Base-by-base conservation (phyloP, 2,113 vertebrate genomes). In the Phoxinus phoxinus region DNA sequence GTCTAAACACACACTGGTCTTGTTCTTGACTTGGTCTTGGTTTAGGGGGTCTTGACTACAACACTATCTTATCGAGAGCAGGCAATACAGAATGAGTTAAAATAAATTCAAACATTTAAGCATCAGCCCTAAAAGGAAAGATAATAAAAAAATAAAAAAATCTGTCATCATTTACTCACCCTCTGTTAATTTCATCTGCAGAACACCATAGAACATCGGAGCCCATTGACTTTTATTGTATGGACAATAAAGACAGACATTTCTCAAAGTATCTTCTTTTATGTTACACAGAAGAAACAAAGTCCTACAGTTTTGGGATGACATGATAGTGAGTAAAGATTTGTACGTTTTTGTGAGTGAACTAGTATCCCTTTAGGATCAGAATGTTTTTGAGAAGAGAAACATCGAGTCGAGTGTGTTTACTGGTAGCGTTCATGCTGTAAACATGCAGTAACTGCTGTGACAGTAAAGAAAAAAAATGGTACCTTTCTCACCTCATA, bases 401-500 rank as follows among this genome's bases (percentile, higher is more conserved):
- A 61, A 27, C 35, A 44, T 79, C 25, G 2, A 61, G 35, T 79
- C 35, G 10, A 41, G 12, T 37, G 32, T 79, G 32, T 44, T 59
- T 46, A 74, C 41, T 46, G 5, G 37, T 72, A 44, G 69, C 0
- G 71, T 25, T 74, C 53, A 41, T 44, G 32, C 23, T 17, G 30
- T 23, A 61, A 79, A 79, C 59, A 44, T 46, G 15, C 78, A 65
- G 30, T 37, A 63, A 63, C 58, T 80, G 15, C 58, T n/a, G 2
- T 44, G 37, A 19, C 58, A 63, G 58, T 46, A 27, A 27, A 80
- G 15, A 12, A 63, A 4, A 4, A 17, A 46, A 46, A n/a, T 46
- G 72, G 37, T 44, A 76, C 74, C 74, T 53, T 76, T 76, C 32
- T 53, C 17, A 76, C 46, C 74, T 32, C 74, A 53, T 32, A 76